A percentile compares a stretch with the other conserved stretches of the same genome.
Conservation (phyloP, 2,797 vertebrate species). For the Acanthurus tractus region DNA sequence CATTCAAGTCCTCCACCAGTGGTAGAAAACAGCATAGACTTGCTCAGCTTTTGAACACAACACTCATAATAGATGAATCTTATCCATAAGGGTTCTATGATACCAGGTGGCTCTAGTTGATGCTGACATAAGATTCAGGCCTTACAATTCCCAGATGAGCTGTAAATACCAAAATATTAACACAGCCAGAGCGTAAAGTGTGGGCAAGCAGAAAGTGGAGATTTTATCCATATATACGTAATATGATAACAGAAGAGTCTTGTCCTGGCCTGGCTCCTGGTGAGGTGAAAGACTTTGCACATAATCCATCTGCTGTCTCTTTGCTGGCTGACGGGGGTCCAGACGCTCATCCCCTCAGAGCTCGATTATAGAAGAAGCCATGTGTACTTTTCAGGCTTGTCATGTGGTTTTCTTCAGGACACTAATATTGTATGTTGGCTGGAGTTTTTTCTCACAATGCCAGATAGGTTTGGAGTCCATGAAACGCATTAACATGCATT, state of each 20-base stretch:
- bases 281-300: slow-evolving; percentile 51
- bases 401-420: slow-evolving; percentile 46
- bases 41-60: slow-evolving; percentile 20
- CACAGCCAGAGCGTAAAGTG: slow-evolving; percentile 46
- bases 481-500: not conserved
- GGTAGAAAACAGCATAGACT: slow-evolving; percentile 1
- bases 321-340: slow-evolving; percentile 41
- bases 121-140: slow-evolving; percentile 39
- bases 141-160: slow-evolving; percentile 54
- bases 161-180: slow-evolving; percentile 62
- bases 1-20: slow-evolving; percentile 4
- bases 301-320: slow-evolving; percentile 70
- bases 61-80: slow-evolving; percentile 27
- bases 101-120: slow-evolving; percentile 57
- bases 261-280: slow-evolving; percentile 44
- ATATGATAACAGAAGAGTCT: slow-evolving; percentile 49
- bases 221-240: slow-evolving; percentile 51
- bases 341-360: slow-evolving; percentile 38
- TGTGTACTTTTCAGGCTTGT: slow-evolving; percentile 49
- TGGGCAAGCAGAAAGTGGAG: slow-evolving; percentile 31
- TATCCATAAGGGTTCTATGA: slow-evolving; percentile 43
- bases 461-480: slow-evolving; percentile 38
- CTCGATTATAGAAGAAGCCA: slow-evolving; percentile 38
- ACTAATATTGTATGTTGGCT: slow-evolving; percentile 21
- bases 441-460: slow-evolving; percentile 5